phyloP scores from a whole-genome alignment of 2,113 vertebrate genomes.

The Gobius niger region DNA sequence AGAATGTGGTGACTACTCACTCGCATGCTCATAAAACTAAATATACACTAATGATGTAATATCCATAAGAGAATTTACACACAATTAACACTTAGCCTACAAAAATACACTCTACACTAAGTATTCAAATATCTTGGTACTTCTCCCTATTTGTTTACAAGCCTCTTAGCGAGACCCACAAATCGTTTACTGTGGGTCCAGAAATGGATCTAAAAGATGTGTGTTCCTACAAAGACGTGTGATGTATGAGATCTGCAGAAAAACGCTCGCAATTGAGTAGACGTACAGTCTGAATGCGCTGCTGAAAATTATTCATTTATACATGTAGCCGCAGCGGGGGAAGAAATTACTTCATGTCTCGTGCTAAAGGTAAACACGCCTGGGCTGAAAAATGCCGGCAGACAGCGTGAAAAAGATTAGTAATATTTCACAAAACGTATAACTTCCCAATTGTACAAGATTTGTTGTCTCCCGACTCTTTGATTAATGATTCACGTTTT shows the following conservation, averaged over 20 bases:
- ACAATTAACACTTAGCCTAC: too few species aligned
- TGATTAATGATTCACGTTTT: slow-evolving; percentile 37
- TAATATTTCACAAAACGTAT: slow-evolving; percentile 37
- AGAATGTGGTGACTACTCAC: too few species aligned
- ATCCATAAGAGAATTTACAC: too few species aligned
- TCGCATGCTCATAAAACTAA: too few species aligned
- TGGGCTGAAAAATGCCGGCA: slow-evolving; percentile 29
- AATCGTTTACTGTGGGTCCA: slow-evolving; percentile 14
- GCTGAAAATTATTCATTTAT: slow-evolving; percentile 35
- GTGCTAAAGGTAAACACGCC: slow-evolving; percentile 22
- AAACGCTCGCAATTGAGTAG: slow-evolving; percentile 16
- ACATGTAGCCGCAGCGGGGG: slow-evolving; percentile 15
- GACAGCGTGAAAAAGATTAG: slow-evolving; percentile 38
- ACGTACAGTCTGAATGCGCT: slow-evolving; percentile 9
- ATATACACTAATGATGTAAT: too few species aligned
- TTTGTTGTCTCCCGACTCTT: slow-evolving; percentile 19
- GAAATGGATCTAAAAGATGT: slow-evolving; percentile 27
- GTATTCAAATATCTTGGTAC: not conserved
- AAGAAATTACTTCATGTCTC: slow-evolving; percentile 18
- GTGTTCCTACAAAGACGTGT: slow-evolving; percentile 2
- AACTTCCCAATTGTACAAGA: slow-evolving; percentile 27
- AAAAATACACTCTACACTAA: too few species aligned
- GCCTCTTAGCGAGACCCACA: slow-evolving; percentile 5
- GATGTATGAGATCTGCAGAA: slow-evolving; percentile 26
- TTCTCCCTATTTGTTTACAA: slow-evolving; percentile 14